Base-by-base conservation (phyloP, 2,797 vertebrate species). In the Heterohyrax brucei region DNA sequence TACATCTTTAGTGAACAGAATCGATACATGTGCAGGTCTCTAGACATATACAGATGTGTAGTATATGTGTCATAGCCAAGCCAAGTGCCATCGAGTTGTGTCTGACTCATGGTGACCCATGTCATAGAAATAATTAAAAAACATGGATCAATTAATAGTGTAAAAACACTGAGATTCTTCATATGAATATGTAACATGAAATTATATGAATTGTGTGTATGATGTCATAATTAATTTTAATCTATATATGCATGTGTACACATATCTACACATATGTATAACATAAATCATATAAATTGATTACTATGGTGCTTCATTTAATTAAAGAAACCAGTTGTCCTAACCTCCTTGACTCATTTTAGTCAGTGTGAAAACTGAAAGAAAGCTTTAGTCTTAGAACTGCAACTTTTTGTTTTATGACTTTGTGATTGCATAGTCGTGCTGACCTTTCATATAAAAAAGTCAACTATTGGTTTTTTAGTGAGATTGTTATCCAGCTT, bases 81-180 rank as follows among this genome's bases (percentile, higher is more conserved):
- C 39, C 39, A 39, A 39, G 39, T 39, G 39, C 39, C 39, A 39
- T 39, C 39, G 39, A 39, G 39, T 39, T 39, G 39, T 2, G 39
- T 39, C 39, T 39, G 39, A 39, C 39, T 39, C 39, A 39, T 39
- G 39, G 39, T 39, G 39, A 39, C 39, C 39, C 39, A 39, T 19
- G 64, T 50, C 14, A 46, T 10, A 28, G 53, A 86, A 68, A 53
- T 10, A n/a, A 30, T 9, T 33, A 50, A 72, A 30, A 24, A 24
- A 7, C 30, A 0, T 16, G 5, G 4, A 26, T 16, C 33, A 0
- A 13, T 39, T 28, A 26, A 50, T 0, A 46, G n/a, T 9, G 5
- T 10, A 28, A 21, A 21, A 66, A 4, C 10, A 1, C 28, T 64
- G 53, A 81, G n/a, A 21, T 33, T 22, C 53, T 66, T 61, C 19